phyloP scores from a whole-genome alignment of 2,888 invertebrate genomes.

The Carterocephalus palaemon region DNA sequence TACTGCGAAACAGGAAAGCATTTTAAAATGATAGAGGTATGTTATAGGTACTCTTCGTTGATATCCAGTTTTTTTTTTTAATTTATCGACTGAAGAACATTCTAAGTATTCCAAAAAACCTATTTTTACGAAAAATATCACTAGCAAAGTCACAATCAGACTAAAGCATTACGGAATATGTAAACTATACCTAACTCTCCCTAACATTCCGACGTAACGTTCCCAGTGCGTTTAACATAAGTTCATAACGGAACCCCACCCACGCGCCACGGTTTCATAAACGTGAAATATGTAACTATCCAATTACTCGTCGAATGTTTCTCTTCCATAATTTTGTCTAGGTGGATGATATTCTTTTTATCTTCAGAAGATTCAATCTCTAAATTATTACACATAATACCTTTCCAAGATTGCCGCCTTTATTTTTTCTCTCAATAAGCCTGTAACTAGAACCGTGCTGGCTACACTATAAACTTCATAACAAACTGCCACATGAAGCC shows the following conservation, averaged over 20 bases:
- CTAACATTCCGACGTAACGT: constrained; percentile 64
- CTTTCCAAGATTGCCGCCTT: constrained; percentile 46
- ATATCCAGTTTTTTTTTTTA: too few relatives aligned
- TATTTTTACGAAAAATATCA: too few relatives aligned
- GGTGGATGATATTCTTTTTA: constrained; percentile 33
- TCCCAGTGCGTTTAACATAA: constrained; percentile 53
- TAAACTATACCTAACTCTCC: too few relatives aligned
- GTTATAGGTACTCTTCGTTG: too few relatives aligned
- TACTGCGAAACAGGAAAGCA: too few relatives aligned
- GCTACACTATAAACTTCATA: constrained; percentile 75
- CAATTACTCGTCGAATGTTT: constrained; percentile 55
- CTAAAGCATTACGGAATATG: too few relatives aligned
- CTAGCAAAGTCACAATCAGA: too few relatives aligned
- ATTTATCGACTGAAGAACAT: too few relatives aligned
- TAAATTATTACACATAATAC: constrained; percentile 65
- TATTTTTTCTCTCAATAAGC: constrained; percentile 55
- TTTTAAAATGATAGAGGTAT: too few relatives aligned
- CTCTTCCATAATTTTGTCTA: constrained; percentile 48
- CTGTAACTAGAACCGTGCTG: constrained; percentile 68
- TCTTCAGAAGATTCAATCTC: constrained; percentile 50
- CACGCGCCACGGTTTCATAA: constrained; percentile 49
- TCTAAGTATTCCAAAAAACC: too few relatives aligned
- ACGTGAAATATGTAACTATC: constrained; percentile 56
- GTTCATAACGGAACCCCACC: constrained; percentile 51
- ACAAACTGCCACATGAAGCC: constrained; percentile 74